A percentile compares a stretch with the other conserved stretches of the same genome.
phyloP scores from a whole-genome alignment of 2,888 invertebrate species.

The Habrosyne pyritoides region DNA sequence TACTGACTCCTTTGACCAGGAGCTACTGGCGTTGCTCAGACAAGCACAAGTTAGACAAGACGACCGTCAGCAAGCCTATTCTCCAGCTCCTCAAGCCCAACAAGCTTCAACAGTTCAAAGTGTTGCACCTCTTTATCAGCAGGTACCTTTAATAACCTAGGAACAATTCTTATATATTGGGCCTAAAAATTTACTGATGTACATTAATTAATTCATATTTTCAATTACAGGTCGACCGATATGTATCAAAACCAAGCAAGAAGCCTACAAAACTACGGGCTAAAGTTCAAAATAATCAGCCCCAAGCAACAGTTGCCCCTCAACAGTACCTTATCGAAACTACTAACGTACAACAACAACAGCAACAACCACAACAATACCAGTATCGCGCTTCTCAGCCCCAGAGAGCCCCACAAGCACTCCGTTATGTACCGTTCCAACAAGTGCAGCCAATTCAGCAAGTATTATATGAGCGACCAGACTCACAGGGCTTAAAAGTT shows the following conservation, averaged over 20 bases:
- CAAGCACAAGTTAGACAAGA: slow-evolving; percentile 58
- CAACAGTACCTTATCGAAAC: slow-evolving; percentile 80
- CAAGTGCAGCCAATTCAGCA: slow-evolving; percentile 51
- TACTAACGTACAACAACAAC: slow-evolving; percentile 71
- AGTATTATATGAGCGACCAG: slow-evolving; percentile 65
- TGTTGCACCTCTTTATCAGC: slow-evolving; percentile 61
- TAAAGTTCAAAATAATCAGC: slow-evolving; percentile 55
- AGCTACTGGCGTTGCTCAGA: slow-evolving; percentile 63
- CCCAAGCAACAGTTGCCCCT: slow-evolving; percentile 64
- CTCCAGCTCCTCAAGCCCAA: slow-evolving; percentile 53
- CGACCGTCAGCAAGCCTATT: slow-evolving; percentile 51
- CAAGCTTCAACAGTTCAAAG: slow-evolving; percentile 55
- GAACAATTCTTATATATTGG: no score
- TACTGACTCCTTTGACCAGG: slow-evolving; percentile 57
- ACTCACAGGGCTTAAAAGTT: slow-evolving; percentile 73
- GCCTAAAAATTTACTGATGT: neutral
- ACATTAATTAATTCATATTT: neutral
- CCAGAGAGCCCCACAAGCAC: slow-evolving; percentile 55
- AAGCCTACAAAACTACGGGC: slow-evolving; percentile 69
- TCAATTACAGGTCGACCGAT: slow-evolving; percentile 69
- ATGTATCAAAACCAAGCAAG: slow-evolving; percentile 70
- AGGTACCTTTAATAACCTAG: slow-evolving; percentile 35
- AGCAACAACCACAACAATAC: slow-evolving; percentile 34
- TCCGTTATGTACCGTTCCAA: slow-evolving; percentile 61
- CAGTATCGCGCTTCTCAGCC: slow-evolving; percentile 47